Evolutionary conservation across 1,140 invertebrate genomes (phyloP).

Genomic region (Bombus picipes): DNA sequence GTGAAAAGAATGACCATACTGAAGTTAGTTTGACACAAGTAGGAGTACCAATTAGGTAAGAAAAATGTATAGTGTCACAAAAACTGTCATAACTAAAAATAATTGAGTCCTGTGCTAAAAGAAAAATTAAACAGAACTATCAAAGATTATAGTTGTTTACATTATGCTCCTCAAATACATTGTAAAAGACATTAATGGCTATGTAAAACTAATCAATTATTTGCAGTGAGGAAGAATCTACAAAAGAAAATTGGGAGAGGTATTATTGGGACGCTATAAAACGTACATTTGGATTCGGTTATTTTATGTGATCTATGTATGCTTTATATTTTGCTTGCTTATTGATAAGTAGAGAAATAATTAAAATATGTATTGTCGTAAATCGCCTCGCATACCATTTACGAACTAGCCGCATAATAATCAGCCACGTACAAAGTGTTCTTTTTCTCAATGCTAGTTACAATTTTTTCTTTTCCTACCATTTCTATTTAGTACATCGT

Average conservation of each 20-base stretch:
- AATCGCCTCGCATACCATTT: slow-evolving; percentile 21
- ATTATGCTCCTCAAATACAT: neutral
- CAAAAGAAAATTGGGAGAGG: slow-evolving; percentile 93
- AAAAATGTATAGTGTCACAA: neutral
- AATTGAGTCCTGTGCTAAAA: neutral
- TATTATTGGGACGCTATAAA: slow-evolving; percentile 98
- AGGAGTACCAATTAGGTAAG: slow-evolving; percentile 88
- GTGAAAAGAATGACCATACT: slow-evolving; percentile 93
- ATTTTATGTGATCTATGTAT: slow-evolving; percentile 86
- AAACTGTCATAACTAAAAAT: no score
- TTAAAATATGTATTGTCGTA: slow-evolving; percentile 32
- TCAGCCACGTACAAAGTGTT: slow-evolving; percentile 16
- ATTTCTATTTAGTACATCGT: slow-evolving; percentile 4
- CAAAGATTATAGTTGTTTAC: neutral
- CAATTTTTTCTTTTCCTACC: neutral
- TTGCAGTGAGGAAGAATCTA: slow-evolving; percentile 89
- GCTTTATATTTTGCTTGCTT: slow-evolving; percentile 68
- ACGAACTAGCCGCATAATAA: slow-evolving; percentile 29
- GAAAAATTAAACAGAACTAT: neutral
- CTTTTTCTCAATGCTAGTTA: slow-evolving; percentile 6
- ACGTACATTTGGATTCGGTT: slow-evolving; percentile 95
- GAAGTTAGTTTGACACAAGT: slow-evolving; percentile 91
- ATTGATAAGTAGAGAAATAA: slow-evolving; percentile 71
- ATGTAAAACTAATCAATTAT: neutral
- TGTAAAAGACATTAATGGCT: neutral